Evolutionary conservation across 2,888 invertebrate species (phyloP), one percentile per base, ranked within the genome.

Genomic region (Troilus luridus): DNA sequence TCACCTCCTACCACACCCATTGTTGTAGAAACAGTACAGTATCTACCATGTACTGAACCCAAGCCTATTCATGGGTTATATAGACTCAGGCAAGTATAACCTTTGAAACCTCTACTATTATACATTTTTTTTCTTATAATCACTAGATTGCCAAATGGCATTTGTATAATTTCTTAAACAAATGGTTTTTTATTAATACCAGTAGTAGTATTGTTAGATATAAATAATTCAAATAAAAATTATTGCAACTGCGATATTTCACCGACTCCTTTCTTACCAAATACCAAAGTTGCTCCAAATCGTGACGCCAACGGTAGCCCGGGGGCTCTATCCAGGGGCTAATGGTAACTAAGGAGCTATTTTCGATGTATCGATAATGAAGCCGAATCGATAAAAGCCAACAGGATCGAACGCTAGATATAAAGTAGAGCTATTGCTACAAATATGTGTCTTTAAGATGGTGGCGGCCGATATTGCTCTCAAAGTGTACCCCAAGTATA

Each of bases 231-330:
- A 12, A 72, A 72, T 72, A 27, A 72, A 72, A 72, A 27, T 14
- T 72, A 72, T 72, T 72, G 11, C 27, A 72, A 14, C 12, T 24
- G 67, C 27, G 24, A 72, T 72, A 72, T 72, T 72, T 72, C 72
- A 72, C 72, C 72, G 6, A 72, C 72, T n/a, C 27, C 27, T 72
- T 27, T 27, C 24, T 27, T 24, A 27, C 27, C 72, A n/a, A 72
- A 14, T 10, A 14, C 72, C 72, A 27, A 27, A 72, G 24, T 27
- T 72, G 24, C 27, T 72, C 72, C 72, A 72, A 5, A 72, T 72
- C 72, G 72, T 72, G 72, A 72, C 27, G 27, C 14, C 72, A 72
- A 72, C 72, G 72, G 72, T 72, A 72, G 72, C 72, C 72, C 27
- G 24, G 27, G 72, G 72, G 24, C 72, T 27, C 27, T 24, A 72